Conservation (phyloP, 2,888 invertebrate genomes). For the Parthenolecanium corni region DNA sequence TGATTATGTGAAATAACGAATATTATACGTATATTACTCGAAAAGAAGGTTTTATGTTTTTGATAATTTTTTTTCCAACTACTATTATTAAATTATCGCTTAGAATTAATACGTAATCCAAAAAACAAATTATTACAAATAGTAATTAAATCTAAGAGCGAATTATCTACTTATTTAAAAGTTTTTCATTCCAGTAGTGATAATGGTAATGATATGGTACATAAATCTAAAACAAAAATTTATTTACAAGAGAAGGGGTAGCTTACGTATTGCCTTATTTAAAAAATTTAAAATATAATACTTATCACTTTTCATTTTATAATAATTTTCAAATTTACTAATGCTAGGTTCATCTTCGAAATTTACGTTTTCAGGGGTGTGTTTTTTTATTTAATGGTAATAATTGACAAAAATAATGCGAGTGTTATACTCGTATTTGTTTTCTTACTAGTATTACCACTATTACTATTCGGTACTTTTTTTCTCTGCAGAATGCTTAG, state of each 20-base stretch:
- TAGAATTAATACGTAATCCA: slow-evolving; percentile 14
- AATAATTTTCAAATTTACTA: no score
- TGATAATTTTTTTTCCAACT: neutral
- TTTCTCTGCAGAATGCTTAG: slow-evolving; percentile 3
- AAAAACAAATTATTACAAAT: slow-evolving; percentile 17
- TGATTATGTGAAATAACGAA: no score
- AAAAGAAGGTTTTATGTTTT: neutral
- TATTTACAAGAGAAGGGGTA: slow-evolving; percentile 7
- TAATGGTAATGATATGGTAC: slow-evolving; percentile 26
- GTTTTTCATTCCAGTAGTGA: slow-evolving; percentile 18
- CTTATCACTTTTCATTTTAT: no score
- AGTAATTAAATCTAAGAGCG: slow-evolving; percentile 7
- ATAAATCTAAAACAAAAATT: slow-evolving; percentile 10
- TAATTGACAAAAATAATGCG: neutral
- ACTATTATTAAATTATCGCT: neutral
- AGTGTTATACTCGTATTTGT: neutral
- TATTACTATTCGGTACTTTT: slow-evolving; percentile 17
- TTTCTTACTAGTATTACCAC: slow-evolving; percentile 6
- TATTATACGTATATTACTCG: no score
- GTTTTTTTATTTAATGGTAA: neutral
- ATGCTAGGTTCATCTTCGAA: neutral
- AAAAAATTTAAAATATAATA: neutral
- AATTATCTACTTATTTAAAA: slow-evolving; percentile 22
- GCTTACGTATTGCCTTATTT: neutral
- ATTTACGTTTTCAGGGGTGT: neutral